Base-by-base conservation (phyloP, 2,797 vertebrate species). In the Martes flavigula region DNA sequence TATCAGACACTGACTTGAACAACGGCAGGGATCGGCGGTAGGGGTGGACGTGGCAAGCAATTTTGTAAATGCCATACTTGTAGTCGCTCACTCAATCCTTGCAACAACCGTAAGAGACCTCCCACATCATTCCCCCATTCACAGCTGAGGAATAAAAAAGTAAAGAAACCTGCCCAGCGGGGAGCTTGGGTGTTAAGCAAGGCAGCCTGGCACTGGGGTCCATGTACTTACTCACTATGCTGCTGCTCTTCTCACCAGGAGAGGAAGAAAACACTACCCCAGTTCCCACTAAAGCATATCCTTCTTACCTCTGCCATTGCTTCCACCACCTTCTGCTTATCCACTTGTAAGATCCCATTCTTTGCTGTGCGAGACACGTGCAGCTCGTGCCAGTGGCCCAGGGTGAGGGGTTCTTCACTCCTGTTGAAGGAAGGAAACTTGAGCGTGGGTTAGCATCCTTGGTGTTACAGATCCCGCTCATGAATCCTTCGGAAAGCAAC, bases 311-410 rank as follows among this genome's bases (percentile, higher is more conserved):
- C 99, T 84, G 99, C 99, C 97, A 99, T 99, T 46, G 99, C 99
- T 97, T 99, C 99, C 60, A 99, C 98, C 0, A 99, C 98, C 35
- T 97, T 99, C 98, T 99, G 99, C 82, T 98, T 99, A 97, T 99
- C 99, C 98, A 99, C 99, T 96, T 99, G 99, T 1, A 99, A 98
- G 98, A 99, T 99, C 0, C 99, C 99, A 11, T 99, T 99, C 98
- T 99, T 99, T 0, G 99, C 99, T 0, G 99, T 99, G 27, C 99
- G 99, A 64, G 99, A 99, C 48, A 99, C 99, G 70, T 98, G 99
- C 56, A 99, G 40, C 43, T 99, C 99, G 0, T 99, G 99, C 99
- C 99, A 99, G 0, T 98, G 97, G 73, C 99, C 98, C 93, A 99
- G 98, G 77, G 95, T 98, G 84, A 99, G 96, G 79, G 99, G 98